Evolutionary conservation across 2,888 invertebrate genomes (phyloP).

Genomic region (Amorpha juglandis): DNA sequence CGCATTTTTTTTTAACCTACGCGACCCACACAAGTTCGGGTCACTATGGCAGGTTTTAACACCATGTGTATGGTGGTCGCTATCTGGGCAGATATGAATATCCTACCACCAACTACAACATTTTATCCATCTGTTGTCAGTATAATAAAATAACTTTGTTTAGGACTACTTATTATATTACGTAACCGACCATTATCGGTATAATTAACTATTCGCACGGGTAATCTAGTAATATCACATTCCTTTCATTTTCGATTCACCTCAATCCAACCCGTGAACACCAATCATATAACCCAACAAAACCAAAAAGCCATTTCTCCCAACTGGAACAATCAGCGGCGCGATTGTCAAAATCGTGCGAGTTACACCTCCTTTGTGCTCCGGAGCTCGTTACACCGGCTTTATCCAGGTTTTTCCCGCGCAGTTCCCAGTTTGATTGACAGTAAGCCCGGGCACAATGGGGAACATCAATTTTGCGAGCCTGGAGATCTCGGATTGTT

Average conservation of each 20-base stretch:
- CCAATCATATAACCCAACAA: background rate
- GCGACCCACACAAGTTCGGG: too few relatives aligned
- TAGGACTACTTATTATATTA: too few relatives aligned
- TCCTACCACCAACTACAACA: too few relatives aligned
- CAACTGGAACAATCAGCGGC: constrained; percentile 12
- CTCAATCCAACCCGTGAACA: background rate
- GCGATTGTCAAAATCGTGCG: constrained; percentile 20
- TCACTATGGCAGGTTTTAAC: too few relatives aligned
- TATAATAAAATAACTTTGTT: too few relatives aligned
- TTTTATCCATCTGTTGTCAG: too few relatives aligned
- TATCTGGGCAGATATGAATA: too few relatives aligned
- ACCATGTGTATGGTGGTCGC: too few relatives aligned
- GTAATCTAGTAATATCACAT: too few relatives aligned
- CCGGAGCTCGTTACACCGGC: constrained; percentile 17
- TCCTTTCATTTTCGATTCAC: background rate
- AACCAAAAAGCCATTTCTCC: constrained; percentile 5
- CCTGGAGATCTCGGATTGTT: constrained; percentile 22
- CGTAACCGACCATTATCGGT: too few relatives aligned
- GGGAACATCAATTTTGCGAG: constrained; percentile 43
- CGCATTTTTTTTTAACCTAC: too few relatives aligned
- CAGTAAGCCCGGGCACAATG: constrained; percentile 65
- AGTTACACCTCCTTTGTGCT: constrained; percentile 22
- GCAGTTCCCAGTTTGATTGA: constrained; percentile 59
- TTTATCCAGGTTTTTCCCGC: constrained; percentile 18
- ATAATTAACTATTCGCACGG: too few relatives aligned